Conservation (phyloP, 92 coral and sea anemone species). For the Zoanthus gigantus region DNA sequence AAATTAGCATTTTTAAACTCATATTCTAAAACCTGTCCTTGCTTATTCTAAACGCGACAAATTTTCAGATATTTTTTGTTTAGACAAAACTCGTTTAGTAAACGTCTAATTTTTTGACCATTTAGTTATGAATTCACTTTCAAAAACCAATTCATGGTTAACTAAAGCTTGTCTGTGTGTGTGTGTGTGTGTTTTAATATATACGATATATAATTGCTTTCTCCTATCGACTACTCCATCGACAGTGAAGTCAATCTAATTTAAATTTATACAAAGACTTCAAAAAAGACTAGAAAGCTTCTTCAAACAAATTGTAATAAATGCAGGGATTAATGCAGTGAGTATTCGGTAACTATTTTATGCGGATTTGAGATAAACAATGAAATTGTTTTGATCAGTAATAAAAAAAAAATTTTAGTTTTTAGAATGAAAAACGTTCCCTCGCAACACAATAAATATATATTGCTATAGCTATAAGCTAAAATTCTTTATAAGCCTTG, state of each 20-base stretch:
- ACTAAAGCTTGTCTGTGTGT: background rate
- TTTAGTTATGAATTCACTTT: background rate
- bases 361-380: background rate
- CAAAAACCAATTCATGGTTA: background rate
- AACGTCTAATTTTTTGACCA: background rate
- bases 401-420: background rate
- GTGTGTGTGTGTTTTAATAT: background rate
- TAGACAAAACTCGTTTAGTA: background rate
- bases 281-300: background rate
- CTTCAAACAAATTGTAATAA: background rate
- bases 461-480: no score
- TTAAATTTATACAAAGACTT: constrained; percentile 28
- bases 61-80: background rate
- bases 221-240: background rate
- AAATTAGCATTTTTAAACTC: constrained; percentile 32
- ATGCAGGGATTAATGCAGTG: no score
- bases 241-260: background rate
- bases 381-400: background rate
- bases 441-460: no score
- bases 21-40: background rate
- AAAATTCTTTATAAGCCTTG: no score
- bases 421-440: background rate
- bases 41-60: background rate
- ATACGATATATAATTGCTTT: background rate
- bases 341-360: background rate